These are phyloP conservation scores for Drosophila anceps DNA, from an alignment of 2,888 invertebrate species.

Conservation along the genomic window DNA sequence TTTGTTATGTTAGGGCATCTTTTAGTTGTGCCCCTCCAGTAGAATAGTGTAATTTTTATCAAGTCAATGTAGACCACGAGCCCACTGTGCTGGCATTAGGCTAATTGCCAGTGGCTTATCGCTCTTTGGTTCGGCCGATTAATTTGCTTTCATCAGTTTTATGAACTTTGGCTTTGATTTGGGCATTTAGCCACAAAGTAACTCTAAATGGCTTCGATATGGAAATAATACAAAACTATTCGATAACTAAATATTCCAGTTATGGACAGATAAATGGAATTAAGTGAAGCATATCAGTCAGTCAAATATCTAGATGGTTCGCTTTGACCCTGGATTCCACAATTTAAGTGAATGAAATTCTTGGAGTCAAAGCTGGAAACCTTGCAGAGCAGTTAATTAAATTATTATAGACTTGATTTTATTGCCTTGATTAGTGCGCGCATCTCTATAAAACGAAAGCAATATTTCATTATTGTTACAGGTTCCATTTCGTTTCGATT, in stretches of 20 bases:
- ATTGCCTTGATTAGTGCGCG: constrained; percentile 1
- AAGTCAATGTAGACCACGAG: not conserved
- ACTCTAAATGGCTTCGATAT: constrained; percentile 22
- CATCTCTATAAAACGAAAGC: not conserved
- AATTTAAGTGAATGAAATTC: not conserved
- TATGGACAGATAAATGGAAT: too few species aligned
- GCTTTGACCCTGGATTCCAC: not conserved
- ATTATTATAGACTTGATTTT: constrained; percentile 2
- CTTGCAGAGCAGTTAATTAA: not conserved
- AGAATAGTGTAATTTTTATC: not conserved
- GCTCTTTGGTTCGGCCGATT: constrained; percentile 34
- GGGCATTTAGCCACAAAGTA: constrained; percentile 23
- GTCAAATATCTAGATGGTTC: not conserved
- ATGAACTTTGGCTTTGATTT: constrained; percentile 52
- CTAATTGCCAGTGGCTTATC: constrained; percentile 29
- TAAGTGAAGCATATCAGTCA: constrained; percentile 2
- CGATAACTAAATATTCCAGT: not conserved
- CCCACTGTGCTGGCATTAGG: constrained; percentile 34
- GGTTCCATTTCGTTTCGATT: constrained; percentile 8
- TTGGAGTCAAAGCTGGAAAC: too few species aligned
- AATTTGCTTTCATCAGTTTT: constrained; percentile 65
- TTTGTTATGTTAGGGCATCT: not conserved
- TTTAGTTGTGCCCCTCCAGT: not conserved
- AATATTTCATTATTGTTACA: not conserved
- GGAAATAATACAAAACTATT: constrained; percentile 6